These are phyloP conservation scores for Papilio elwesi DNA, from an alignment of 2,888 invertebrate genomes.

Conservation along the genomic window DNA sequence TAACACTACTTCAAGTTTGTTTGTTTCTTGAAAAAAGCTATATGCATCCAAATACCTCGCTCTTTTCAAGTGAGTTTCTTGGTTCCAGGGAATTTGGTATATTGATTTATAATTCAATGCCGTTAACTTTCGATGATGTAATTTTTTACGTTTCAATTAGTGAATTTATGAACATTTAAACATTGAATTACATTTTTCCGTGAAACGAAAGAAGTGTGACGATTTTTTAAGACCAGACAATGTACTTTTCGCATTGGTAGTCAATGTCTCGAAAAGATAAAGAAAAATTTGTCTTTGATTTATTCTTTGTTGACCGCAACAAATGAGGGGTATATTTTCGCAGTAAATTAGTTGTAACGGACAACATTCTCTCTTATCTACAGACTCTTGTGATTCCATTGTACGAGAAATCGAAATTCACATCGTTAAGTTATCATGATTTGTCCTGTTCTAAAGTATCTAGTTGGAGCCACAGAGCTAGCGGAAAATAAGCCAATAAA, in stretches of 20 bases:
- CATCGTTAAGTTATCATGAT: constrained; percentile 23
- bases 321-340: constrained; percentile 14
- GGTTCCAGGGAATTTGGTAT: no score
- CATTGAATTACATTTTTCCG: no score
- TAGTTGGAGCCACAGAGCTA: constrained; percentile 9
- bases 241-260: constrained; percentile 1
- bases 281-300: constrained; percentile 20
- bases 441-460: constrained; percentile 27
- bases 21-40: no score
- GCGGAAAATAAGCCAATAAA: no score
- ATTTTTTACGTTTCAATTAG: no score
- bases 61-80: no score
- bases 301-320: constrained; percentile 14
- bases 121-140: no score
- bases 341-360: constrained; percentile 21
- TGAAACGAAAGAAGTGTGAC: neutral
- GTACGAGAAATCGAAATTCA: constrained; percentile 12
- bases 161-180: no score
- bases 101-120: no score
- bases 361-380: constrained; percentile 17
- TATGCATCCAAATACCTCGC: no score
- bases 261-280: constrained; percentile 23
- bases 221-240: constrained; percentile 1
- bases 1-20: no score
- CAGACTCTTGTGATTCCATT: constrained; percentile 15